Percentiles rank a stretch among this genome's conserved stretches.
Conservation (phyloP, 1,140 invertebrate genomes). For the Drosophila kepulauana region DNA sequence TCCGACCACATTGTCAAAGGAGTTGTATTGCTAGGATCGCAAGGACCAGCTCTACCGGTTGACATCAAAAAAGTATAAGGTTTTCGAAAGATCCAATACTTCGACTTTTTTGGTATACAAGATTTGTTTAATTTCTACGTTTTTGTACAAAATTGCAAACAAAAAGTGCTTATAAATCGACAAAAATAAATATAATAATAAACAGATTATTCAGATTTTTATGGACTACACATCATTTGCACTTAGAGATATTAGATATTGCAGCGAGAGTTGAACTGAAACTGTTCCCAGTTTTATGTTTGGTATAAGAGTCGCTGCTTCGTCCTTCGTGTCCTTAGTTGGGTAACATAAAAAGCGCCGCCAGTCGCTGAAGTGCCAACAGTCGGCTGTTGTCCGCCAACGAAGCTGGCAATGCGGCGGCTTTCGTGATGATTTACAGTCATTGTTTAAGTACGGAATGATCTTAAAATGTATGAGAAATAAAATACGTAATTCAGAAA, state of each 20-base stretch:
- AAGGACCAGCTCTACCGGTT: too few species aligned
- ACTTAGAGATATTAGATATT: not conserved
- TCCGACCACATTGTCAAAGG: too few species aligned
- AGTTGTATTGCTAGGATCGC: too few species aligned
- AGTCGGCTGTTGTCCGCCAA: conserved; percentile 50
- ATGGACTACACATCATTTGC: too few species aligned
- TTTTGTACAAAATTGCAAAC: too few species aligned
- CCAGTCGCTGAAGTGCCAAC: conserved; percentile 12
- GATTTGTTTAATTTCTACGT: too few species aligned
- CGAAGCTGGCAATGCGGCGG: not conserved
- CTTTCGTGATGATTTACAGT: not conserved
- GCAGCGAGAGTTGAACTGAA: not conserved
- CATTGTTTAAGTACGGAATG: not conserved
- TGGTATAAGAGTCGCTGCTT: conserved; percentile 36
- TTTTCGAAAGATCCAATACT: too few species aligned
- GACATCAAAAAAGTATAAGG: too few species aligned
- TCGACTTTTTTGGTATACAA: too few species aligned
- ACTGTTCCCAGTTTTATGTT: conserved; percentile 57
- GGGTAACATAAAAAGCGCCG: conserved; percentile 47
- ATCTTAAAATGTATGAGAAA: not conserved
- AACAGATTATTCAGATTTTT: not conserved
- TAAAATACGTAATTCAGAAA: not conserved
- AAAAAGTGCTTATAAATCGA: not conserved
- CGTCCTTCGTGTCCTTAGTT: too few species aligned
- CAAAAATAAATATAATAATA: not conserved